These are phyloP conservation scores for Megalurothrips usitatus DNA, from an alignment of 2,888 invertebrate species.

Conservation along the genomic window DNA sequence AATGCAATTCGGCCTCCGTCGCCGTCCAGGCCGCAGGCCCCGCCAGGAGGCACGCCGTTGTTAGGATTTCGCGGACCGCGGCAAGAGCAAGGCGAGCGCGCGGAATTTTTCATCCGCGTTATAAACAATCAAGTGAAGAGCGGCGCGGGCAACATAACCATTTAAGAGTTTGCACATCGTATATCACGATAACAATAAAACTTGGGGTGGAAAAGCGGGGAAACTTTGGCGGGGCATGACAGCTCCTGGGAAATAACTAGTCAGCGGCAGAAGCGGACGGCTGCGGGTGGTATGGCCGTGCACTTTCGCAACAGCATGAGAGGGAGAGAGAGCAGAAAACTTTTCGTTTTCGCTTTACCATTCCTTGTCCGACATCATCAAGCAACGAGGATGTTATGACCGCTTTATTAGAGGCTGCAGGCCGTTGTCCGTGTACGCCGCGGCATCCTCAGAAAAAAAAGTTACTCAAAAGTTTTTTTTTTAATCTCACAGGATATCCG, in stretches of 20 bases:
- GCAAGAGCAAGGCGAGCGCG: neutral
- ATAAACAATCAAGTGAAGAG: slow-evolving; percentile 7
- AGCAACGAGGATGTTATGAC: neutral
- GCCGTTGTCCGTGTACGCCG: no score
- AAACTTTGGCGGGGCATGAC: slow-evolving; percentile 7
- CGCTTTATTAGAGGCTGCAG: no score
- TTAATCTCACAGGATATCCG: no score
- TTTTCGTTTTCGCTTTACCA: neutral
- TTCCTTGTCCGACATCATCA: neutral
- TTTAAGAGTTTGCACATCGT: slow-evolving; percentile 18
- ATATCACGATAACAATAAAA: slow-evolving; percentile 12
- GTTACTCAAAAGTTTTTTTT: no score
- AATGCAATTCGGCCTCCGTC: slow-evolving; percentile 9
- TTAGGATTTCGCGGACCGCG: no score
- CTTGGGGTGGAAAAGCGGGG: neutral
- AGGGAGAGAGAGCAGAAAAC: no score
- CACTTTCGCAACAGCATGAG: neutral
- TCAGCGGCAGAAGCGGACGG: neutral
- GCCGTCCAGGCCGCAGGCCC: neutral
- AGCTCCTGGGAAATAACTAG: slow-evolving; percentile 14
- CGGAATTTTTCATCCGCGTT: slow-evolving; percentile 1
- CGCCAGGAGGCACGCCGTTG: no score
- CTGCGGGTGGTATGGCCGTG: neutral
- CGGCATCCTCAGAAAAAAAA: no score
- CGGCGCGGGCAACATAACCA: neutral